Conservation (phyloP, 2,797 vertebrate genomes). For the Heterohyrax brucei region DNA sequence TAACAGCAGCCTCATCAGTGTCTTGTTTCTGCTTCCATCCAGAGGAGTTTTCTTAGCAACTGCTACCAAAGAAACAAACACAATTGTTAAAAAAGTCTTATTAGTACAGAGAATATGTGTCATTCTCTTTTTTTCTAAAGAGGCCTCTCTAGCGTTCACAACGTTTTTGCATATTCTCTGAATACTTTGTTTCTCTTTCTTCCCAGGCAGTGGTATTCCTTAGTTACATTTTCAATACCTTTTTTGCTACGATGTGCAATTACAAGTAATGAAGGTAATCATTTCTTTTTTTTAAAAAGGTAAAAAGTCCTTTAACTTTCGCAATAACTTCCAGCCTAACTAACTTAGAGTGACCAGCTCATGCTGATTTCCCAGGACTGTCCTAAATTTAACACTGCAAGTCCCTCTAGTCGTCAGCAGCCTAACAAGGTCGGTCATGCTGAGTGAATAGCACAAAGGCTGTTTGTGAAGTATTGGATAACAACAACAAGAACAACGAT, state of each 20-base stretch:
- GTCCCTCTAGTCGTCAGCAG: neutral
- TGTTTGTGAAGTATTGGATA: neutral
- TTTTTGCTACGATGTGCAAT: neutral
- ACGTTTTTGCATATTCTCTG: neutral
- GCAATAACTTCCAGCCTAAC: neutral
- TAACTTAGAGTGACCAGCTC: neutral
- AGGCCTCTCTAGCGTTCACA: neutral
- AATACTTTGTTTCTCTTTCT: slow-evolving; percentile 27
- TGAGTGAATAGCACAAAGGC: neutral
- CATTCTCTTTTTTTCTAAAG: slow-evolving; percentile 20
- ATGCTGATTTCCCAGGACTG: neutral
- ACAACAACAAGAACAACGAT: too few species aligned
- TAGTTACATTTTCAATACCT: neutral
- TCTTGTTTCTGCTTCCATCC: slow-evolving; percentile 52
- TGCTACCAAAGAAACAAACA: slow-evolving; percentile 58
- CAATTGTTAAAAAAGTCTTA: neutral
- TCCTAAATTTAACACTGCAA: neutral
- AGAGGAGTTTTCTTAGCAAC: slow-evolving; percentile 65
- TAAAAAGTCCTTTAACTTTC: neutral
- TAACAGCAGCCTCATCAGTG: neutral
- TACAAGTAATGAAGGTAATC: neutral
- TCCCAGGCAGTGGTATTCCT: neutral
- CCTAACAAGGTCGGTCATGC: neutral
- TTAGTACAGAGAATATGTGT: slow-evolving; percentile 10
- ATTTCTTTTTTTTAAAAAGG: neutral